A percentile compares a stretch with the other conserved stretches of the same genome.
Conservation (phyloP, 53 echinoderm and acorn worm species). For the Zoroaster sp. region DNA sequence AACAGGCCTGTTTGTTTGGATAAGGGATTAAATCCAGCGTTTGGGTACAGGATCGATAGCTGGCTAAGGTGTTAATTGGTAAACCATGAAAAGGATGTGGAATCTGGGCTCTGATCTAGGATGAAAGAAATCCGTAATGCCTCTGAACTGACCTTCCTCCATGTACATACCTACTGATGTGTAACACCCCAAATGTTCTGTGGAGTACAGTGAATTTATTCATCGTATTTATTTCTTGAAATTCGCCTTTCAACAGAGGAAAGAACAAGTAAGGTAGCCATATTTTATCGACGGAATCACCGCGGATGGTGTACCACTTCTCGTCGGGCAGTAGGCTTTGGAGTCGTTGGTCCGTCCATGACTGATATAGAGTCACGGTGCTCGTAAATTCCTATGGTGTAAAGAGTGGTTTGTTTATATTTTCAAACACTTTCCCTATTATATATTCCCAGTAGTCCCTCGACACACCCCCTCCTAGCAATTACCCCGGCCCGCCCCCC, state of each 20-base stretch:
- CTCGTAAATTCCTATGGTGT: not conserved
- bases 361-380: not conserved
- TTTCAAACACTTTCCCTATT: not conserved
- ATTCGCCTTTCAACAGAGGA: constrained; percentile 19
- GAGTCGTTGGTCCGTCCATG: not conserved
- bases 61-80: too few relatives aligned
- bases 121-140: too few relatives aligned
- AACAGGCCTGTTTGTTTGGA: too few relatives aligned
- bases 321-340: not conserved
- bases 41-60: too few relatives aligned
- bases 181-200: not conserved
- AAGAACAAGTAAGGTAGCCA: constrained; percentile 37
- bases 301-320: constrained; percentile 4
- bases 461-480: too few relatives aligned
- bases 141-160: too few relatives aligned
- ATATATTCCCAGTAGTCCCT: not conserved
- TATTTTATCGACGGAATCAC: not conserved
- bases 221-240: not conserved
- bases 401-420: not conserved
- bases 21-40: too few relatives aligned
- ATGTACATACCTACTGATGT: constrained; percentile 1
- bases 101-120: too few relatives aligned
- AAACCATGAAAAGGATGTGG: too few relatives aligned
- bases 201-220: not conserved
- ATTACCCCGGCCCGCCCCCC: too few relatives aligned